Evolutionary conservation across 1,140 invertebrate species (phyloP).

Genomic region (Meloidogyne hapla): DNA sequence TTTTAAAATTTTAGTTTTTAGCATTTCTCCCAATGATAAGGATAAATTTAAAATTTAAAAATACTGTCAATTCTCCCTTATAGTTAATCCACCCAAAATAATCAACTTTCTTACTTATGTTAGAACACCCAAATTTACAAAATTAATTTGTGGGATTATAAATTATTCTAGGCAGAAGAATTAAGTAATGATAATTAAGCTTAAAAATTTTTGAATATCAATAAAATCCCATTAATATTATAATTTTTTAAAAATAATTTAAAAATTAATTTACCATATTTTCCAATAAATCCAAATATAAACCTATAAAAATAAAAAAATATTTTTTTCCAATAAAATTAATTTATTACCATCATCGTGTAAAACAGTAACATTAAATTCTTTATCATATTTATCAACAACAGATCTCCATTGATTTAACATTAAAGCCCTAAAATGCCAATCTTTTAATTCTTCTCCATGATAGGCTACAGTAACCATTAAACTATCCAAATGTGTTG

Average conservation of each 20-base stretch:
- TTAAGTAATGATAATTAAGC: too few species aligned
- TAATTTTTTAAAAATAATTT: too few species aligned
- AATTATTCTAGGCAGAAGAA: too few species aligned
- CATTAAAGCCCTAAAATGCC: slow-evolving; percentile 52
- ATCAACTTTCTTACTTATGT: too few species aligned
- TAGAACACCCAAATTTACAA: too few species aligned
- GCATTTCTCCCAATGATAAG: too few species aligned
- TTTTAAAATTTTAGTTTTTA: too few species aligned
- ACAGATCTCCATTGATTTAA: slow-evolving; percentile 52
- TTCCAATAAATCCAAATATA: slow-evolving; percentile 65
- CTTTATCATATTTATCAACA: slow-evolving; percentile 56
- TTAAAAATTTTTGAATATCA: too few species aligned
- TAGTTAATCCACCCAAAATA: too few species aligned
- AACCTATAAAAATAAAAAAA: not conserved
- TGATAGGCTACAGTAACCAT: slow-evolving; percentile 55
- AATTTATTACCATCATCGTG: slow-evolving; percentile 52
- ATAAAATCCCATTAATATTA: not conserved
- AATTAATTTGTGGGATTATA: too few species aligned
- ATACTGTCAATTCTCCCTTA: too few species aligned
- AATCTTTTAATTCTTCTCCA: slow-evolving; percentile 49
- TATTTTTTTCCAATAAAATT: not conserved
- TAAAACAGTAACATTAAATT: slow-evolving; percentile 58
- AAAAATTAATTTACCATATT: slow-evolving; percentile 47
- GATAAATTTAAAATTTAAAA: too few species aligned
- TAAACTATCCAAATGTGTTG: slow-evolving; percentile 20